Percentiles rank a stretch among this genome's conserved stretches.
Conservation (phyloP, 2,113 vertebrate species). For the Lipotes vexillifer region DNA sequence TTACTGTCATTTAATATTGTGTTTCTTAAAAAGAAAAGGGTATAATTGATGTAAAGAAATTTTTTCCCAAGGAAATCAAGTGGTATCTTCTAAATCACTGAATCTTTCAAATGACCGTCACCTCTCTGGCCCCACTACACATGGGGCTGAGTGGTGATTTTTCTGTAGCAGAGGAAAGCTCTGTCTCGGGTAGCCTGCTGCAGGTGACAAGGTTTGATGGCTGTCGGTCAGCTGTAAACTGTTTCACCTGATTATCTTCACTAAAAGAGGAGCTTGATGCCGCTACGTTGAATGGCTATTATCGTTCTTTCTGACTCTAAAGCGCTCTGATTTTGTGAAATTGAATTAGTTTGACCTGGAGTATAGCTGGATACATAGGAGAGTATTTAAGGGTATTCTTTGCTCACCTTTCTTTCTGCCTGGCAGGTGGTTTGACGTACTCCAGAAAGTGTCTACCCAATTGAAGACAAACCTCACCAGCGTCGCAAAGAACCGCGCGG, state of each 20-base stretch:
- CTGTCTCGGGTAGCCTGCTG: accelerated
- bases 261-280: neutral
- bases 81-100: neutral
- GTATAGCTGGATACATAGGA: neutral
- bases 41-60: neutral
- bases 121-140: neutral
- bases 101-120: neutral
- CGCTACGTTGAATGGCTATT: accelerated
- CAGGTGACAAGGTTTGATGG: neutral
- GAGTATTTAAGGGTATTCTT: neutral
- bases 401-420: neutral
- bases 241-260: accelerated
- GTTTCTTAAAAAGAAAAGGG: neutral
- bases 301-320: neutral
- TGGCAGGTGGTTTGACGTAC: constrained; percentile 97
- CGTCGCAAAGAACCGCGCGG: constrained; percentile 90
- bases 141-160: neutral
- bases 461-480: constrained; percentile 90
- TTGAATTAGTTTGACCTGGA: neutral
- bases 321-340: neutral
- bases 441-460: constrained; percentile 95
- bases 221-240: accelerated
- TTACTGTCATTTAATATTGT: neutral
- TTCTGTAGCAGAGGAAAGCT: too few species aligned
- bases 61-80: neutral